These are phyloP conservation scores for Picus viridis DNA, from an alignment of 2,797 vertebrate species.

Conservation along the genomic window DNA sequence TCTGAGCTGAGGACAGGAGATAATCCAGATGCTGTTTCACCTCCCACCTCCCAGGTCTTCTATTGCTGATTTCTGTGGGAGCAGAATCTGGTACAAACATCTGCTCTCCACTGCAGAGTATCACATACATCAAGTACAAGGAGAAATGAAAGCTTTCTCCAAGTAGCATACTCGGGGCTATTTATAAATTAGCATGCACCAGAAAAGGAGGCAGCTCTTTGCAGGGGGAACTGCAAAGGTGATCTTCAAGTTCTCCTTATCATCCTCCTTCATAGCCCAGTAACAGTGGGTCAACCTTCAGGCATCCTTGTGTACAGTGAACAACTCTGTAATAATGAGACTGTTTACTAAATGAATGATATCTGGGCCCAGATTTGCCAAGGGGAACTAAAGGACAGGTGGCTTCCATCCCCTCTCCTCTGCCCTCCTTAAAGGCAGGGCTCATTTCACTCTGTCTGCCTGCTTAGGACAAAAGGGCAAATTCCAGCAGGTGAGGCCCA, in stretches of 20 bases:
- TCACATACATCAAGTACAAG: background rate
- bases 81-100: conserved; percentile 6
- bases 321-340: background rate
- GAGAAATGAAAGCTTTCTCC: background rate
- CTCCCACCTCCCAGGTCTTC: background rate
- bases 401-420: background rate
- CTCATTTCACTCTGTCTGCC: background rate
- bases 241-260: background rate
- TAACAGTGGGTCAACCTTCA: background rate
- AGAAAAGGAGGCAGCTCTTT: background rate
- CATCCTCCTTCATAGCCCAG: background rate
- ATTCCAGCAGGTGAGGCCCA: background rate
- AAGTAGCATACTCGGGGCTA: background rate
- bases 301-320: background rate
- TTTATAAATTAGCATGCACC: background rate
- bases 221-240: background rate
- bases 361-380: background rate
- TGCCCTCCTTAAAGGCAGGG: background rate
- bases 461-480: background rate
- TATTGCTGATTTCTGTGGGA: background rate
- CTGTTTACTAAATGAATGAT: background rate
- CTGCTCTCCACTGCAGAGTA: background rate
- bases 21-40: background rate
- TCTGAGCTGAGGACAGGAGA: background rate
- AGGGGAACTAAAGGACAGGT: background rate